Conservation (phyloP, 2,888 invertebrate genomes). For the Lasioglossum figueresi region DNA sequence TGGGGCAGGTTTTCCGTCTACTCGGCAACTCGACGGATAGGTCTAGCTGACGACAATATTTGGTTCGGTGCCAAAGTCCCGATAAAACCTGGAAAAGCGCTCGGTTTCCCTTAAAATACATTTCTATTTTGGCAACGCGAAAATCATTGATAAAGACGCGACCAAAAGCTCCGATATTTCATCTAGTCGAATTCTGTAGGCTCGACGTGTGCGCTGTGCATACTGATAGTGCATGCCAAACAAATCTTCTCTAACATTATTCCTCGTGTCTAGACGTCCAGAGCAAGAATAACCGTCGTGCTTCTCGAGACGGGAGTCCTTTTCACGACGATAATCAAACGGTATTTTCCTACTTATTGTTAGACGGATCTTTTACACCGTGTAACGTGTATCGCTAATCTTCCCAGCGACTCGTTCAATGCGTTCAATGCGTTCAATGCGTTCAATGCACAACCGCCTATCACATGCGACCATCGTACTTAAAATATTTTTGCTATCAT, state of each 20-base stretch:
- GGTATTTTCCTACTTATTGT: background rate
- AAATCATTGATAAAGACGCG: conserved; percentile 26
- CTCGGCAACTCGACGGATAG: conserved; percentile 13
- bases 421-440: background rate
- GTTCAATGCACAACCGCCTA: too few relatives aligned
- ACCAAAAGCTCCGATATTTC: background rate
- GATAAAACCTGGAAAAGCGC: conserved; percentile 32
- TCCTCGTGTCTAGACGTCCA: background rate
- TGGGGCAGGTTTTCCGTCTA: conserved; percentile 19
- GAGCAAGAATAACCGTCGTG: background rate
- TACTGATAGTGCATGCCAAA: background rate
- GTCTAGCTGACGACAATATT: conserved; percentile 17
- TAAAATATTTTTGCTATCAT: background rate
- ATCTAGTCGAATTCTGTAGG: background rate
- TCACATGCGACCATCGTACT: background rate
- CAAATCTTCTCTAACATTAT: background rate
- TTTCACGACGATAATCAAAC: background rate
- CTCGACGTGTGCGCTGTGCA: background rate
- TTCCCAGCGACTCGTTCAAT: background rate
- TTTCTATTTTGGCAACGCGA: conserved; percentile 41
- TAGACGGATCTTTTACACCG: background rate
- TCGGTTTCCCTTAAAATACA: conserved; percentile 56
- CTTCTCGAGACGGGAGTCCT: background rate
- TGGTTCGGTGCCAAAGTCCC: conserved; percentile 41
- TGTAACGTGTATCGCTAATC: background rate